Conservation (phyloP, 2,888 invertebrate species). For the Dryomyza anilis region DNA sequence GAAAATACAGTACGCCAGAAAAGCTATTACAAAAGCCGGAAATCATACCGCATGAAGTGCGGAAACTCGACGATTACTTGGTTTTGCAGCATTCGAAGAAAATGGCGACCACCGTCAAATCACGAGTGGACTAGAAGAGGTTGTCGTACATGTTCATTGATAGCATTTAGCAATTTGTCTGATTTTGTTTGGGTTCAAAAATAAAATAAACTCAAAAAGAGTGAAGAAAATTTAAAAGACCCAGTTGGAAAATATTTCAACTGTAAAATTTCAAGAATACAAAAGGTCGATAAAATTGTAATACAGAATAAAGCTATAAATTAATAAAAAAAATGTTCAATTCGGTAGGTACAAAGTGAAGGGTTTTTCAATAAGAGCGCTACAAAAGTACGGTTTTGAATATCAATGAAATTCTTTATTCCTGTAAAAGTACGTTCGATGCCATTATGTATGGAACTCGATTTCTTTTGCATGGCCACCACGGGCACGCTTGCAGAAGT, state of each 20-base stretch:
- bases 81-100: background rate
- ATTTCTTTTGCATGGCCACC: too few species aligned
- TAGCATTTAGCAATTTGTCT: background rate
- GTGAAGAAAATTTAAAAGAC: background rate
- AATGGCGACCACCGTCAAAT: background rate
- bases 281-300: too few species aligned
- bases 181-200: background rate
- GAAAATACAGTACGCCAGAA: background rate
- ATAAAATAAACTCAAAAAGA: background rate
- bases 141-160: background rate
- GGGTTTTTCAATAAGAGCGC: too few species aligned
- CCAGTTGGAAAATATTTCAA: background rate
- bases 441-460: too few species aligned
- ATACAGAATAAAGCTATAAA: too few species aligned
- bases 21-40: background rate
- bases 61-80: background rate
- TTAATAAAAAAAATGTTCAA: too few species aligned
- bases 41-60: background rate
- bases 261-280: too few species aligned
- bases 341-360: too few species aligned
- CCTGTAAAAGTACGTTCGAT: too few species aligned
- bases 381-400: too few species aligned
- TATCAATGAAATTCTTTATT: too few species aligned
- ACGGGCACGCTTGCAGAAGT: too few species aligned
- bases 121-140: background rate